A percentile compares a stretch with the other conserved stretches of the same genome.
Conservation (phyloP, 2,888 invertebrate species). For the Diploptera punctata region DNA sequence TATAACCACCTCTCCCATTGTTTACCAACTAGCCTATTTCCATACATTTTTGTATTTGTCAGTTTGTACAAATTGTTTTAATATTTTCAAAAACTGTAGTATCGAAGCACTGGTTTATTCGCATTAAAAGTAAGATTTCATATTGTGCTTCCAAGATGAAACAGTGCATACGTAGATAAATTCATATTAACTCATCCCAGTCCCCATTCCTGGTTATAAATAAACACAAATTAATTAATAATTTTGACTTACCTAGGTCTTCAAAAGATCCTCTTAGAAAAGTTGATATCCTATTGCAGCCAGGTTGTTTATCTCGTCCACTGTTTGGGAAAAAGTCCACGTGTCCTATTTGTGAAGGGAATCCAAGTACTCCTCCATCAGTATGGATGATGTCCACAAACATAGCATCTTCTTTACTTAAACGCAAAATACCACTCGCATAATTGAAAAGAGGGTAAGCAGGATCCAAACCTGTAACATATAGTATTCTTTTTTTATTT, state of each 20-base stretch:
- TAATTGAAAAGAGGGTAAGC: conserved; percentile 66
- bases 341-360: conserved; percentile 67
- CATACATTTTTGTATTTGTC: too few relatives aligned
- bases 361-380: conserved; percentile 69
- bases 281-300: neutral
- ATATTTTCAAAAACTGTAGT: too few relatives aligned
- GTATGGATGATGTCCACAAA: conserved; percentile 81
- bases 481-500: neutral
- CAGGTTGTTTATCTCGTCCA: conserved; percentile 54
- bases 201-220: too few relatives aligned
- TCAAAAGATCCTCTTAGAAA: neutral
- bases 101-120: too few relatives aligned
- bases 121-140: too few relatives aligned
- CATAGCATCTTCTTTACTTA: conserved; percentile 69
- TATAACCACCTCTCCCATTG: too few relatives aligned
- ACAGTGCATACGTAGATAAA: too few relatives aligned
- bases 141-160: too few relatives aligned
- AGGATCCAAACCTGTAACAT: conserved; percentile 63
- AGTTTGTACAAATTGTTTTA: too few relatives aligned
- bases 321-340: conserved; percentile 79
- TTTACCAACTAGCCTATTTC: too few relatives aligned
- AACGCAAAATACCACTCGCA: conserved; percentile 55
- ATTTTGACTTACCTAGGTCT: neutral
- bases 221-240: too few relatives aligned
- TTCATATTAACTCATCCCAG: too few relatives aligned